These are phyloP conservation scores for Eugnorisma glareosa DNA, from an alignment of 2,888 invertebrate species.

Conservation along the genomic window DNA sequence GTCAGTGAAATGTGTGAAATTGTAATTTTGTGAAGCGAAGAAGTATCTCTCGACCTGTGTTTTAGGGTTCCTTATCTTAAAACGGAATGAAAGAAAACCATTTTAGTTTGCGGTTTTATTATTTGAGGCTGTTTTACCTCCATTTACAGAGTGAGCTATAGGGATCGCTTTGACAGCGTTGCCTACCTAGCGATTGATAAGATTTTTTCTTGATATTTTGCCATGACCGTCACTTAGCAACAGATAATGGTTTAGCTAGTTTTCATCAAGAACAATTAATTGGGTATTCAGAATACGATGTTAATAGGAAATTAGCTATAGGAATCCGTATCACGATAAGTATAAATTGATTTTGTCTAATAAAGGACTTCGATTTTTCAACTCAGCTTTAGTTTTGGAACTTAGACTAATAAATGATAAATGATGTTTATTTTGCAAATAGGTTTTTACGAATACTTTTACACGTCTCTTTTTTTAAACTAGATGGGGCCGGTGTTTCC, in stretches of 20 bases:
- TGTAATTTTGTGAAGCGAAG: slow-evolving; percentile 68
- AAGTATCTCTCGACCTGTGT: slow-evolving; percentile 34
- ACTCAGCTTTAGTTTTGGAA: not conserved
- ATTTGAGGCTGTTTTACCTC: not conserved
- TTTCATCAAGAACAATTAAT: not conserved
- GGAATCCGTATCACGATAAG: too few relatives aligned
- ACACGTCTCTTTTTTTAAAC: too few relatives aligned
- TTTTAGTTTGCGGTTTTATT: not conserved
- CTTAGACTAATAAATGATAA: too few relatives aligned
- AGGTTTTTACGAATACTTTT: too few relatives aligned
- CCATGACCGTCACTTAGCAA: not conserved
- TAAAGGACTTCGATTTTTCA: too few relatives aligned
- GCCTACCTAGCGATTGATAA: too few relatives aligned
- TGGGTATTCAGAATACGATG: not conserved
- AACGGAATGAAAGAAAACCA: slow-evolving; percentile 1
- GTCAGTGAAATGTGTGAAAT: slow-evolving; percentile 73
- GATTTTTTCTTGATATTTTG: not conserved
- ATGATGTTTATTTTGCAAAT: too few relatives aligned
- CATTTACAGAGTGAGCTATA: not conserved
- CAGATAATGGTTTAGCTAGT: not conserved
- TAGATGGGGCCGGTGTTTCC: too few relatives aligned
- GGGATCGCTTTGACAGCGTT: too few relatives aligned
- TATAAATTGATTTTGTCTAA: not conserved
- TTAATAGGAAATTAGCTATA: not conserved
- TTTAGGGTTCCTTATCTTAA: slow-evolving; percentile 18